Evolutionary conservation across 2,888 invertebrate genomes (phyloP), one percentile per base, ranked within the genome.

Genomic region (Aethes cnicana): DNA sequence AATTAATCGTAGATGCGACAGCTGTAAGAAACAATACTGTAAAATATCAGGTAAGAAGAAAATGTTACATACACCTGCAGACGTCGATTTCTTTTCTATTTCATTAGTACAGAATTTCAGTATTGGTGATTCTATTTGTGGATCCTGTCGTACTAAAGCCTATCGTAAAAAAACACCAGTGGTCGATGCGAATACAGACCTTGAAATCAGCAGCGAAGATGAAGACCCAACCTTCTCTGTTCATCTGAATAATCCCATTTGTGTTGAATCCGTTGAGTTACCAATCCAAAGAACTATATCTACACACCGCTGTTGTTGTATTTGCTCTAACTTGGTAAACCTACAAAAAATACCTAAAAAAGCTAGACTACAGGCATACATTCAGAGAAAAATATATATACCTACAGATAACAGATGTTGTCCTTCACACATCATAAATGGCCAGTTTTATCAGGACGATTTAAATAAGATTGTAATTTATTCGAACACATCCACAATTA

Each of bases 241-340:
- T 16, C 14, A 4, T 14, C 32, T 1, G 16, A 32, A 8, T 14
- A 16, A 32, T 8, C 14, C 32, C 16, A 16, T 16, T 16, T 0
- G 16, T 16, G 16, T 32, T 32, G 16, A 32, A 32, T 32, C 32
- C 16, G 8, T 32, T 32, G 42, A 42, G 12, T 42, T 42, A 30
- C 30, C 42, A 30, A 20, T 30, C 11, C 30, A 30, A 42, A 1
- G 42, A 20, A 30, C 42, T 30, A 20, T 30, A 21, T 18, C 42
- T 42, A 30, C 42, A 28, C 42, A 42, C 20, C 11, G 42, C 20
- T 42, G 20, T 30, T 42, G 42, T n/a, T 42, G 18, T 42, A 20
- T 42, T 20, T 30, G 30, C 12, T 42, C 30, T 14, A 12, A 30
- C 7, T 18, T 20, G 3, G 3, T 1, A 4, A 42, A 30, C 12